Percentiles rank a stretch among this genome's conserved stretches.
Evolutionary conservation across 2,888 invertebrate genomes (phyloP).

Genomic region (Hemaris fuciformis): DNA sequence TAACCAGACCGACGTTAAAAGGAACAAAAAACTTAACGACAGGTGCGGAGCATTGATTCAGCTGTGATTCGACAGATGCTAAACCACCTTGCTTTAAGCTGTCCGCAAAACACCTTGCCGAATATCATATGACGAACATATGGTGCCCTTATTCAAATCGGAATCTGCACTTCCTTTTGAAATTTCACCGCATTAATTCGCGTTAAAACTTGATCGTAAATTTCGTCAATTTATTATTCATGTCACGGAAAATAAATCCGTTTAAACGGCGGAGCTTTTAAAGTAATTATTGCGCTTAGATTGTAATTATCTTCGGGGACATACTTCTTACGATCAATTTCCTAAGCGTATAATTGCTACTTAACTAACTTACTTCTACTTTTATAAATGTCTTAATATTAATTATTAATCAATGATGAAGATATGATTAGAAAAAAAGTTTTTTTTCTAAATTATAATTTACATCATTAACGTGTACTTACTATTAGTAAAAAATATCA

Average conservation of each 20-base stretch:
- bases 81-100: constrained; percentile 54
- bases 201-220: background rate
- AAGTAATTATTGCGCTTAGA: background rate
- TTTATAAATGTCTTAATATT: background rate
- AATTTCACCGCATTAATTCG: constrained; percentile 3
- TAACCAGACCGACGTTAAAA: background rate
- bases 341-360: background rate
- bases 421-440: too few relatives aligned
- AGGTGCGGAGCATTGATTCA: constrained; percentile 68
- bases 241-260: background rate
- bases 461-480: too few relatives aligned
- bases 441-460: too few relatives aligned
- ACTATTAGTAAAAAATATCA: too few relatives aligned
- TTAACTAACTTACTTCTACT: background rate
- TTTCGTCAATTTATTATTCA: background rate
- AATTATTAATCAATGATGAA: too few relatives aligned
- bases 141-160: constrained; percentile 28
- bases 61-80: constrained; percentile 57
- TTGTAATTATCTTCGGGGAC: too few relatives aligned
- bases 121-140: constrained; percentile 43
- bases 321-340: too few relatives aligned
- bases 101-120: constrained; percentile 50
- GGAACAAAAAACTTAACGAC: constrained; percentile 27
- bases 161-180: constrained; percentile 13
- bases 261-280: background rate